Evolutionary conservation across 2,797 vertebrate species (phyloP).

Genomic region (Cossypha dichroa): DNA sequence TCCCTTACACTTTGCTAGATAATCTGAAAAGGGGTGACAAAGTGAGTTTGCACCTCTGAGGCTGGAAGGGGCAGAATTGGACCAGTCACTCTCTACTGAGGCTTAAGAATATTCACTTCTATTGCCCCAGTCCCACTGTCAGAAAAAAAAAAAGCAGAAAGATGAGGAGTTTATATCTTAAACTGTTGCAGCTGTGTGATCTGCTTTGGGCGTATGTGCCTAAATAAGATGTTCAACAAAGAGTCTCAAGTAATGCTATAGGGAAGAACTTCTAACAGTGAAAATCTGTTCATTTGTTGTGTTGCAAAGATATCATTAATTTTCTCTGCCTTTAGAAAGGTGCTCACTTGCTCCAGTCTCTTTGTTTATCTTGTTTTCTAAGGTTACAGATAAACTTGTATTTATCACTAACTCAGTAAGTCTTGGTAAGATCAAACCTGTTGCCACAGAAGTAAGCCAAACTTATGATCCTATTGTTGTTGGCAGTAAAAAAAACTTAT

Average conservation of each 20-base stretch:
- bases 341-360: not conserved
- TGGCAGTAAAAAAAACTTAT: constrained; percentile 2
- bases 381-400: not conserved
- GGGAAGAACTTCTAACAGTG: not conserved
- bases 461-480: constrained; percentile 31
- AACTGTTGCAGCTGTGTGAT: not conserved
- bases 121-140: not conserved
- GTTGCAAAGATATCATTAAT: not conserved
- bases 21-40: not conserved
- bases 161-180: not conserved
- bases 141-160: not conserved
- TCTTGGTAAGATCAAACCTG: constrained; percentile 34
- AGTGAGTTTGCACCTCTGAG: not conserved
- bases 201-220: not conserved
- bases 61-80: not conserved
- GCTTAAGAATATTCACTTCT: not conserved
- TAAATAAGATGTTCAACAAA: not conserved
- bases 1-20: not conserved
- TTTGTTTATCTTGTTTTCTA: constrained; percentile 18
- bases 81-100: not conserved
- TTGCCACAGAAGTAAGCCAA: constrained; percentile 14
- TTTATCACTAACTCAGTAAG: constrained; percentile 42
- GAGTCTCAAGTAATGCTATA: not conserved
- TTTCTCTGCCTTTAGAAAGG: not conserved
- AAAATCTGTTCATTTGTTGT: not conserved